Evolutionary conservation across 2,888 invertebrate genomes (phyloP).

Genomic region (Fabriciana adippe): DNA sequence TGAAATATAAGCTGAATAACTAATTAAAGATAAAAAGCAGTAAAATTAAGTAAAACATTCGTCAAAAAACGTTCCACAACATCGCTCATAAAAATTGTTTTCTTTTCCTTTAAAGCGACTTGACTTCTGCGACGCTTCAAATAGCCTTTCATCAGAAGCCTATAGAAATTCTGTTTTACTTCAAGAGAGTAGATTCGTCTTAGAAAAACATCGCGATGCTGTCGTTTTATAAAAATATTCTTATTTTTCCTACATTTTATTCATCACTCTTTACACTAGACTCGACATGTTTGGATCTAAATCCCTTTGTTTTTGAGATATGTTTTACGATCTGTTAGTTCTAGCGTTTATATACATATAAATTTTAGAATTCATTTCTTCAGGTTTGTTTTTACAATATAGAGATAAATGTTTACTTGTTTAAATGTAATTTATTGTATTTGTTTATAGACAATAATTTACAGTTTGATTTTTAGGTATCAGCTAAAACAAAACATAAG

Average conservation of each 20-base stretch:
- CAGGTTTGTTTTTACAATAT: too few species aligned
- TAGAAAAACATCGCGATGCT: conserved; percentile 27
- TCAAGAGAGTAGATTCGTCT: conserved; percentile 25
- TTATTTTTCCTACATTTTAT: conserved; percentile 24
- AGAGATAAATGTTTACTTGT: too few species aligned
- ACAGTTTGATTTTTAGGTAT: too few species aligned
- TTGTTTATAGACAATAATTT: too few species aligned
- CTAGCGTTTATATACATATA: too few species aligned
- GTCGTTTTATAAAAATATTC: conserved; percentile 23
- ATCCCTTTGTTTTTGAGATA: background rate
- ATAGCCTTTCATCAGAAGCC: conserved; percentile 36
- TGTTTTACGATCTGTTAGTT: too few species aligned
- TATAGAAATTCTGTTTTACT: conserved; percentile 34
- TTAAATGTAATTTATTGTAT: too few species aligned
- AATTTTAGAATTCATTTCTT: too few species aligned
- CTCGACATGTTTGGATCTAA: background rate
- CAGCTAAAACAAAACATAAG: too few species aligned
- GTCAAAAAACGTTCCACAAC: conserved; percentile 27
- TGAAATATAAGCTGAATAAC: background rate
- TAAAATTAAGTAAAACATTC: conserved; percentile 12
- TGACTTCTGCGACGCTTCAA: conserved; percentile 30
- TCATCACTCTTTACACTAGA: background rate
- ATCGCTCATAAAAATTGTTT: conserved; percentile 23
- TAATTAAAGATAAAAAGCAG: conserved; percentile 3
- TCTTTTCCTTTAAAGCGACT: conserved; percentile 30